These are phyloP conservation scores for Hymenopus coronatus DNA, from an alignment of 2,888 invertebrate genomes.

Conservation along the genomic window DNA sequence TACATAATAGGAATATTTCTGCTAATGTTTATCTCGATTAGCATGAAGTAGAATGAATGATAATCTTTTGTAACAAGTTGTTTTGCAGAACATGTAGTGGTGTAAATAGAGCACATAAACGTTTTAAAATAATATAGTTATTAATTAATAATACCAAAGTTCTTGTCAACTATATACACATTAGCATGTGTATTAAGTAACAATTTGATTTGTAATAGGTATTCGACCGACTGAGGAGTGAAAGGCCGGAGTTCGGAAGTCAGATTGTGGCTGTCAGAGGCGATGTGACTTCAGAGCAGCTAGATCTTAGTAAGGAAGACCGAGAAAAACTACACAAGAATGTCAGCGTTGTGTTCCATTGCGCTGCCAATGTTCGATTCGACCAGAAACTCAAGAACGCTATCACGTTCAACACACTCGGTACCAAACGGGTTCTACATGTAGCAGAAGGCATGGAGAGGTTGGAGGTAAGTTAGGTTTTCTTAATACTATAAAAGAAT, in stretches of 20 bases:
- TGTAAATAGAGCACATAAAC: too few relatives aligned
- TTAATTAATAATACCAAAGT: too few relatives aligned
- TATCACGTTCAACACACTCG: slow-evolving; percentile 86
- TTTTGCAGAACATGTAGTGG: too few relatives aligned
- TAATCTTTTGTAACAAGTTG: too few relatives aligned
- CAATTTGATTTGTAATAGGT: slow-evolving; percentile 54
- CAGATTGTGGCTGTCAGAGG: slow-evolving; percentile 59
- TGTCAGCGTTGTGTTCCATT: slow-evolving; percentile 81
- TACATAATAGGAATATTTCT: too few relatives aligned
- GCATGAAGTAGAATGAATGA: too few relatives aligned
- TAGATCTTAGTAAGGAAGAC: slow-evolving; percentile 67
- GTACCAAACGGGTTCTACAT: slow-evolving; percentile 82
- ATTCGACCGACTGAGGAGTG: slow-evolving; percentile 67
- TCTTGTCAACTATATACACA: too few relatives aligned
- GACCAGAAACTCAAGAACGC: slow-evolving; percentile 89
- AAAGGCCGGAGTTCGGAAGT: slow-evolving; percentile 43
- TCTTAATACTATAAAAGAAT: too few relatives aligned
- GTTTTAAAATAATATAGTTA: too few relatives aligned
- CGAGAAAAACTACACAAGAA: slow-evolving; percentile 62
- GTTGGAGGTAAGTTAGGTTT: slow-evolving; percentile 50
- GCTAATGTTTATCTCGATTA: too few relatives aligned
- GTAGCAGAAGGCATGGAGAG: slow-evolving; percentile 72
- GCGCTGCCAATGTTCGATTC: slow-evolving; percentile 69
- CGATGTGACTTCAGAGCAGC: slow-evolving; percentile 64
- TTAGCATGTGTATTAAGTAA: too few relatives aligned